These are phyloP conservation scores for Holacanthus passer DNA, from an alignment of 2,113 vertebrate genomes.

Conservation along the genomic window DNA sequence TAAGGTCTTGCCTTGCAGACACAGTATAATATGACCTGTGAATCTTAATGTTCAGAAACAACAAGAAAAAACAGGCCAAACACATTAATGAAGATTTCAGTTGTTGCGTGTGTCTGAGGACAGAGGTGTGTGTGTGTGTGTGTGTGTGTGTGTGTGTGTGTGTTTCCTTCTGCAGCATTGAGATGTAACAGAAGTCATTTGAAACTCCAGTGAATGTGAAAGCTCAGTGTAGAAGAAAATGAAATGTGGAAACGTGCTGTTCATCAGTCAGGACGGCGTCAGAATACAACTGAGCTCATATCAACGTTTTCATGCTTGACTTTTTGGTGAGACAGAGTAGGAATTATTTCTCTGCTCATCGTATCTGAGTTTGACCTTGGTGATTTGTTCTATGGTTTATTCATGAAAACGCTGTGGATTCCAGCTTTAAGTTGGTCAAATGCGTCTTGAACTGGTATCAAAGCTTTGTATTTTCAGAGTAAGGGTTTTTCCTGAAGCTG, in stretches of 20 bases:
- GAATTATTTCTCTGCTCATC: neutral
- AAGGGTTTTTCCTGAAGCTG: conserved; percentile 14
- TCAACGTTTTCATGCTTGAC: neutral
- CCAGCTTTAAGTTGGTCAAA: neutral
- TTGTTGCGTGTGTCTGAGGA: neutral
- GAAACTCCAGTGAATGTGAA: neutral
- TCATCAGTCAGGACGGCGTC: neutral
- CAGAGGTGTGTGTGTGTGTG: neutral
- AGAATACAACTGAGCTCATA: neutral
- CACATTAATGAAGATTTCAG: neutral
- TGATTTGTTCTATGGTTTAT: neutral
- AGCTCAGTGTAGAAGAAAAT: neutral
- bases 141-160: neutral
- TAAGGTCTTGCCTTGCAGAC: neutral
- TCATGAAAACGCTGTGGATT: neutral
- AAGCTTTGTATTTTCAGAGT: neutral
- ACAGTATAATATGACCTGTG: neutral
- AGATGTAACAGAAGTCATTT: neutral
- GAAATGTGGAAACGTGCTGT: conserved; percentile 37
- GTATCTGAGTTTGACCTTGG: too few species aligned
- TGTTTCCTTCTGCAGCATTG: neutral
- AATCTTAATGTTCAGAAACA: neutral
- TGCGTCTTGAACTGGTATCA: neutral
- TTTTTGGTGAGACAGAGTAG: neutral
- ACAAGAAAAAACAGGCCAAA: neutral